These are phyloP conservation scores for Erpetoichthys calabaricus DNA, from an alignment of 2,797 vertebrate species.

Conservation along the genomic window DNA sequence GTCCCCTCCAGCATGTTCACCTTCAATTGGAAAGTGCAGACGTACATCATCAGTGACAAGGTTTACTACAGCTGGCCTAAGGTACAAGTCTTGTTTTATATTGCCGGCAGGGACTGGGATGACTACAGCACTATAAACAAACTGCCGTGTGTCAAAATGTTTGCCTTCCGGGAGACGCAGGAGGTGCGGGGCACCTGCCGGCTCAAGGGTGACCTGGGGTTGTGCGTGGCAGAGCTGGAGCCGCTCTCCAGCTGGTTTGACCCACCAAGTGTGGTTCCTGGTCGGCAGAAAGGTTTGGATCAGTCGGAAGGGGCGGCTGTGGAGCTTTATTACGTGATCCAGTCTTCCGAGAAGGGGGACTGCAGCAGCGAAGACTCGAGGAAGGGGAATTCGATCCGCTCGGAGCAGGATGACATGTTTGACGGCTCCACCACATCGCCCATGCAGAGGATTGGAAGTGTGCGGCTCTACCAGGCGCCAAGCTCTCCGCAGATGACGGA, in stretches of 20 bases:
- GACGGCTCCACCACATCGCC: slow-evolving; percentile 50
- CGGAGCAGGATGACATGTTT: slow-evolving; percentile 59
- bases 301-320: slow-evolving; percentile 50
- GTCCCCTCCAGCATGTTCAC: slow-evolving; percentile 52
- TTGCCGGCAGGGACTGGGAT: slow-evolving; percentile 65
- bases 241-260: slow-evolving; percentile 61
- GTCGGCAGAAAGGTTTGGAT: slow-evolving; percentile 49
- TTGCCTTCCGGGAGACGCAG: slow-evolving; percentile 68
- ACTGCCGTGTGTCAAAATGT: slow-evolving; percentile 62
- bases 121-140: slow-evolving; percentile 57
- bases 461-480: slow-evolving; percentile 58
- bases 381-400: slow-evolving; percentile 63
- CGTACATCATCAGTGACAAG: slow-evolving; percentile 52
- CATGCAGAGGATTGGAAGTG: slow-evolving; percentile 63
- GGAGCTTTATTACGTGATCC: slow-evolving; percentile 62
- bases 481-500: slow-evolving; percentile 55
- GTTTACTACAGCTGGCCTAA: slow-evolving; percentile 56
- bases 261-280: slow-evolving; percentile 53
- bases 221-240: slow-evolving; percentile 61
- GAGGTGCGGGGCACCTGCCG: slow-evolving; percentile 60
- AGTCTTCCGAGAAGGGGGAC: slow-evolving; percentile 40
- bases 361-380: slow-evolving; percentile 57
- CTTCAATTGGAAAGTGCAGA: slow-evolving; percentile 68
- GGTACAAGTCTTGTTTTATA: slow-evolving; percentile 65
- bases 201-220: slow-evolving; percentile 50